A percentile compares a stretch with the other conserved stretches of the same genome.
phyloP scores from a whole-genome alignment of 2,797 vertebrate genomes.

The Cossypha niveicapilla region DNA sequence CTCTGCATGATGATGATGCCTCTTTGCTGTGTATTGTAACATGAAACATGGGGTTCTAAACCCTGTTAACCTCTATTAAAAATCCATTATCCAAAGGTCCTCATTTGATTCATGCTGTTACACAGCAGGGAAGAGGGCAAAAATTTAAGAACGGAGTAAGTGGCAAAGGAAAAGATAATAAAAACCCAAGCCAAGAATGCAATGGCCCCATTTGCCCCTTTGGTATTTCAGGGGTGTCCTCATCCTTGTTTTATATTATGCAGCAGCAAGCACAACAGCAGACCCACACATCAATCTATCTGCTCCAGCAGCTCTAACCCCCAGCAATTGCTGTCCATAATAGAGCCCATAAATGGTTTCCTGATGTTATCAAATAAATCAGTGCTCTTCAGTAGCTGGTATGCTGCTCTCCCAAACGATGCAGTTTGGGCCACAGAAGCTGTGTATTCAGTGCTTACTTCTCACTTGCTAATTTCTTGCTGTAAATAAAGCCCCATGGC shows the following conservation, averaged over 20 bases:
- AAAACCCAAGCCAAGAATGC: not conserved
- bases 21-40: not conserved
- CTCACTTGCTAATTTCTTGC: slow-evolving; percentile 53
- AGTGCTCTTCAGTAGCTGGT: not conserved
- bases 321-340: not conserved
- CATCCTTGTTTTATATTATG: slow-evolving; percentile 24
- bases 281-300: slow-evolving; percentile 42
- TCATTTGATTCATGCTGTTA: not conserved
- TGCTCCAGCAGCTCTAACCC: not conserved
- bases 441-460: slow-evolving; percentile 24
- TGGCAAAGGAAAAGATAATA: not conserved
- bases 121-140: not conserved
- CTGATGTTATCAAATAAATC: slow-evolving; percentile 70
- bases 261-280: slow-evolving; percentile 58
- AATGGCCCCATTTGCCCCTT: not conserved
- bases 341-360: slow-evolving; percentile 53
- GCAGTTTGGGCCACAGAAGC: slow-evolving; percentile 42
- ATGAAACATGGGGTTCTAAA: not conserved
- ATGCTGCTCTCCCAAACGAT: slow-evolving; percentile 33
- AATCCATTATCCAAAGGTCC: not conserved
- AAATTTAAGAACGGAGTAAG: not conserved
- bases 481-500: slow-evolving; percentile 38
- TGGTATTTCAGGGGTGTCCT: not conserved
- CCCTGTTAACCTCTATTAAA: not conserved
- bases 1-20: not conserved